Evolutionary conservation across 2,888 invertebrate species (phyloP).

Genomic region (Dryobotodes eremita): DNA sequence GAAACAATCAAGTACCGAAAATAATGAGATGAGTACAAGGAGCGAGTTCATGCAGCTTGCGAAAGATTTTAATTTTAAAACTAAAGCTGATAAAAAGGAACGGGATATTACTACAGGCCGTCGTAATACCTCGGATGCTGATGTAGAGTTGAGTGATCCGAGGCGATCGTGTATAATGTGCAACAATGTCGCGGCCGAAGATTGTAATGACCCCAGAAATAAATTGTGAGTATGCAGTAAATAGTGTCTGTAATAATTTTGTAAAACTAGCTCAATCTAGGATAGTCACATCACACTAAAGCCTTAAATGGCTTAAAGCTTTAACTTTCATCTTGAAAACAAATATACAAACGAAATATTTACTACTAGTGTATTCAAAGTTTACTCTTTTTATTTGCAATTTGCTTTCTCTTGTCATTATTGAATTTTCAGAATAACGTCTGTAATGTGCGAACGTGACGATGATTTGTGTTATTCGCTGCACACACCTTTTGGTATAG

Average conservation of each 20-base stretch:
- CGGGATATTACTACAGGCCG: conserved; percentile 19
- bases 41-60: conserved; percentile 63
- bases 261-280: neutral
- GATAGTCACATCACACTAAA: neutral
- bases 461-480: conserved; percentile 82
- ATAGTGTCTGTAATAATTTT: neutral
- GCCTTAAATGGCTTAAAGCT: neutral
- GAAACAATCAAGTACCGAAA: conserved; percentile 52
- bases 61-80: conserved; percentile 66
- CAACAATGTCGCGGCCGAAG: conserved; percentile 76
- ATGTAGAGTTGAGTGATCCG: conserved; percentile 44
- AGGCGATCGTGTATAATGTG: conserved; percentile 80
- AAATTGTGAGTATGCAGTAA: conserved; percentile 77
- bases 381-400: conserved; percentile 42
- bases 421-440: conserved; percentile 77
- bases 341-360: neutral
- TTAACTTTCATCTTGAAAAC: neutral
- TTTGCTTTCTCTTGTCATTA: conserved; percentile 61
- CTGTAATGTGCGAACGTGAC: conserved; percentile 74
- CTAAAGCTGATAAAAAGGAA: conserved; percentile 65
- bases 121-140: conserved; percentile 41
- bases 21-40: conserved; percentile 56
- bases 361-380: neutral
- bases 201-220: conserved; percentile 78
- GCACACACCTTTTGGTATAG: conserved; percentile 85